Evolutionary conservation across 53 echinoderm and acorn worm species (phyloP), one percentile per base, ranked within the genome.

Genomic region (Mesocentrotus franciscanus): DNA sequence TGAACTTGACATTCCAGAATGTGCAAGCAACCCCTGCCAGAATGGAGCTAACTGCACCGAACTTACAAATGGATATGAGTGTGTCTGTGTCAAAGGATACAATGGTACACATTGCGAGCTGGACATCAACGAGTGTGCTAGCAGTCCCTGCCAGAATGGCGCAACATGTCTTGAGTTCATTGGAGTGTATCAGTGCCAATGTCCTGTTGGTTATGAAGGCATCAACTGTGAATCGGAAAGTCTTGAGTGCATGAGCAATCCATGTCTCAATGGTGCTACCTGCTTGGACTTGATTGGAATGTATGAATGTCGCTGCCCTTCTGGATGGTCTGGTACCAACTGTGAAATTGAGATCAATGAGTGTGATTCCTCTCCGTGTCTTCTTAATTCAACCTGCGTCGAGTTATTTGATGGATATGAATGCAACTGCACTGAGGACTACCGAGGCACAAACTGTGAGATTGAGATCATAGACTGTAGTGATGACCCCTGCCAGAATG

Each of bases 351-450:
- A 94, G 22, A 85, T 94, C 27, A 56, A 71, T 6, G 95, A 94
- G 70, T 94, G 95, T 72, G 62, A 49, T 85, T 94, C 95, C 11
- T 18, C 33, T 35, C 95, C 95, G 9, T 94, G 95, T n/a, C 70
- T 85, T n/a, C 5, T 71, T 29, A 94, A 94, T 56, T 16, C 95
- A 11, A 94, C 95, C 39, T 94, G 95, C 87, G 68, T 57, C 12
- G 70, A 94, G 7, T n/a, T 94, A 26, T 62, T 94, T 30, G 87
- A 94, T 85, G 95, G 70, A 17, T 94, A 94, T 70, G 64, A 85
- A 49, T 94, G 95, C 70, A 94, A 85, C 70, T 94, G 95, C 95
- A 94, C 95, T 29, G 87, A 94, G 71, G 95, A 72, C 34, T 94
- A 94, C 42, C 61, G 60, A 36, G 95, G 95, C 14, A 56, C 5